phyloP scores from a whole-genome alignment of 2,888 invertebrate species.

The Calameuta pallipes region DNA sequence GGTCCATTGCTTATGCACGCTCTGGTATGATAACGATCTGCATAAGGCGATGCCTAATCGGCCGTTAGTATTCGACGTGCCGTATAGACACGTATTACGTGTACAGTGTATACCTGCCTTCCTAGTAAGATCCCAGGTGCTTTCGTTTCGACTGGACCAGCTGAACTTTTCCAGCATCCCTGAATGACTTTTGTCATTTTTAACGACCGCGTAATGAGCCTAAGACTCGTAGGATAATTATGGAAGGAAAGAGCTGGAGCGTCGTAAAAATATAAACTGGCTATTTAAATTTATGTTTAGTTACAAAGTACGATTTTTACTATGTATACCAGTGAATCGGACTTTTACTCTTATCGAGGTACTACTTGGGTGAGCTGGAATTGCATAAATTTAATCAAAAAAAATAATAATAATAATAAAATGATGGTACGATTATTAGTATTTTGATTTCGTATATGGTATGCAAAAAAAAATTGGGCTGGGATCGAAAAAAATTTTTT shows the following conservation, averaged over 20 bases:
- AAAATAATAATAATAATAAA: too few relatives aligned
- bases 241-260: constrained; percentile 27
- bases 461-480: too few relatives aligned
- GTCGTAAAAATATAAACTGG: constrained; percentile 27
- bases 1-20: background rate
- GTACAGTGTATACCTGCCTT: background rate
- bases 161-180: background rate
- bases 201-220: constrained; percentile 36
- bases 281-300: background rate
- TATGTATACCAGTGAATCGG: background rate
- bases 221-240: constrained; percentile 30
- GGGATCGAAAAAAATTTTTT: too few relatives aligned
- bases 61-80: constrained; percentile 23
- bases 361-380: background rate
- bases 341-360: background rate
- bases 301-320: background rate
- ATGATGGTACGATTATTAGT: background rate
- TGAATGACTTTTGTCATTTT: constrained; percentile 24
- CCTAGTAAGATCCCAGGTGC: background rate
- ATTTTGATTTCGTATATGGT: background rate
- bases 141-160: background rate
- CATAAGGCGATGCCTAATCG: constrained; percentile 20
- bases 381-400: background rate
- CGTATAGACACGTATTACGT: background rate
- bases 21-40: constrained; percentile 18